Base-by-base conservation (phyloP, 2,797 vertebrate species). In the Ambastaia sidthimunki region DNA sequence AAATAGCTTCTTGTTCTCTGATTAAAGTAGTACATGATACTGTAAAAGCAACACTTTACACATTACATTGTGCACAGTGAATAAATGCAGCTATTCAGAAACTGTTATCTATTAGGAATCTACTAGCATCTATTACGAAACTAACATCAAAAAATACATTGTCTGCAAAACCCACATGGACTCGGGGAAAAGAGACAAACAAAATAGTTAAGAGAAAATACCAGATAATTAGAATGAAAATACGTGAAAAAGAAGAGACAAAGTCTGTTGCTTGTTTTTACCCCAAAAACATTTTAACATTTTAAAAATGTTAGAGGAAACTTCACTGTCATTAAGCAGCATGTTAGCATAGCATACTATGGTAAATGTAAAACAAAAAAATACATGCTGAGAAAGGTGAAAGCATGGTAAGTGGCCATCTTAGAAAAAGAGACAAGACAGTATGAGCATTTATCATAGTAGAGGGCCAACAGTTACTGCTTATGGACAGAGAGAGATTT, bases 101-200 rank as follows among this genome's bases (percentile, higher is more conserved):
- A n/a, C n/a, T n/a, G n/a, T n/a, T n/a, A n/a, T n/a, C n/a, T n/a
- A n/a, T n/a, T n/a, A n/a, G n/a, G n/a, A n/a, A n/a, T n/a, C n/a
- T n/a, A n/a, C n/a, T n/a, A n/a, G n/a, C n/a, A n/a, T n/a, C n/a
- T n/a, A n/a, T n/a, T 37, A 37, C 0, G 34, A 3, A 37, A 37
- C 34, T 37, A 37, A 37, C 34, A 37, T 37, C 34, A 37, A 37
- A 31, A 37, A 37, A 37, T 37, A 1, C 34, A 37, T 37, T 37
- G 4, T 37, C 34, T 6, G 7, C 4, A 37, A 37, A 4, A 37
- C 7, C 34, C 16, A 72, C 59, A 59, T 59, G 21, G 34, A 72
- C 54, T 59, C n/a, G 16, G 54, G 54, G 37, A 72, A 72, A 54
- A 72, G 59, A 72, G 54, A 59, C 21, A 44, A 72, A 18, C 54